These are phyloP conservation scores for Protomyctophum bolini DNA, from an alignment of 2,113 vertebrate genomes.

Conservation along the genomic window DNA sequence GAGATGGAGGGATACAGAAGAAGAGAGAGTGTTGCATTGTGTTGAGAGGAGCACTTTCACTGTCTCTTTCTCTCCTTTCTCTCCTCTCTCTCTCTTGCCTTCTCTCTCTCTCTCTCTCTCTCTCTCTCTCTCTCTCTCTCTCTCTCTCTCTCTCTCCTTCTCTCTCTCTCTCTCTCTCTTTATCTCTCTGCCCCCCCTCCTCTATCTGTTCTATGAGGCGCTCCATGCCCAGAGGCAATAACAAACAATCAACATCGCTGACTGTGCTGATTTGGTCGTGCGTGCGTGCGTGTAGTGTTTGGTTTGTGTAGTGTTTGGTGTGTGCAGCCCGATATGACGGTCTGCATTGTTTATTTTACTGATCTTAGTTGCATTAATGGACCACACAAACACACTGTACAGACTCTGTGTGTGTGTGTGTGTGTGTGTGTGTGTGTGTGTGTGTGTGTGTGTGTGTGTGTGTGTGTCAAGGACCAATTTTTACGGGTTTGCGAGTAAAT, in stretches of 20 bases:
- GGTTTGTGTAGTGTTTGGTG: no score
- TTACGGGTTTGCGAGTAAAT: no score
- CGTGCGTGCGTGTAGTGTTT: no score
- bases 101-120: constrained; percentile 13
- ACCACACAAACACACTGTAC: no score
- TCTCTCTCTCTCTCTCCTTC: no score
- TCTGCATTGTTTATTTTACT: no score
- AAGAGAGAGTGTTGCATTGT: neutral
- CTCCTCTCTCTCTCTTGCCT: no score
- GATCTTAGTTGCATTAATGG: no score
- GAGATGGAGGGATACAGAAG: no score
- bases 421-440: neutral
- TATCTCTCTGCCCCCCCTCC: neutral
- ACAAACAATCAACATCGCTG: constrained; percentile 51
- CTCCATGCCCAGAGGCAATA: constrained; percentile 14
- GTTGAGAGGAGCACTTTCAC: no score
- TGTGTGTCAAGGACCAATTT: constrained; percentile 15
- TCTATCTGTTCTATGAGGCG: constrained; percentile 1
- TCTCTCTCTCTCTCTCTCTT: neutral
- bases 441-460: neutral
- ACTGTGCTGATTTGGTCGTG: constrained; percentile 48
- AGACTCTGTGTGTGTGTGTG: constrained; percentile 1
- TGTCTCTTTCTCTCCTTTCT: constrained; percentile 44
- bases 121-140: no score
- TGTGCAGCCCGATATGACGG: no score